These are phyloP conservation scores for Potamarius usumacintae DNA, from an alignment of 2,113 vertebrate genomes.

Conservation along the genomic window DNA sequence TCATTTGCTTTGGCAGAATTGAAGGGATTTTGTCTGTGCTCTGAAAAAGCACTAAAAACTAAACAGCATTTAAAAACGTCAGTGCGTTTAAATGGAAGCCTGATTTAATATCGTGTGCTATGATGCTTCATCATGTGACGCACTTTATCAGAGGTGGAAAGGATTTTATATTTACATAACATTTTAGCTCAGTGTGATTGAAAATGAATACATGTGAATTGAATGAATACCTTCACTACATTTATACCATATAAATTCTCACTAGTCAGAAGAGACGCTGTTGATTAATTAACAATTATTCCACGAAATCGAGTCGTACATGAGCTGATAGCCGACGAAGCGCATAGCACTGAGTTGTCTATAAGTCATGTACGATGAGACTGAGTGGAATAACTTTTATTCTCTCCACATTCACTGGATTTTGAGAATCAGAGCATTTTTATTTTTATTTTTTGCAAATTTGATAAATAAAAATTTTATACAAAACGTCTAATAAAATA, in stretches of 20 bases:
- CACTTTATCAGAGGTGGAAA: not conserved
- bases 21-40: not conserved
- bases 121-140: not conserved
- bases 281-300: not conserved
- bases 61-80: not conserved
- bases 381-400: too few species aligned
- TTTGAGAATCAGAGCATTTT: too few species aligned
- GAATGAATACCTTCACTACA: too few species aligned
- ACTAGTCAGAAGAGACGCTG: not conserved
- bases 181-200: not conserved
- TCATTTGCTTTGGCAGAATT: constrained; percentile 25
- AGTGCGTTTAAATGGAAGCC: not conserved
- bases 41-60: not conserved
- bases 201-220: not conserved
- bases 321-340: too few species aligned
- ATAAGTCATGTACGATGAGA: too few species aligned
- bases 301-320: too few species aligned
- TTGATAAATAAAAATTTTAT: too few species aligned
- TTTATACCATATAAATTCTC: not conserved
- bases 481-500: too few species aligned
- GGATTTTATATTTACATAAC: not conserved
- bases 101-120: not conserved
- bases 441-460: too few species aligned
- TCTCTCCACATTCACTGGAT: too few species aligned
- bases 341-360: too few species aligned